phyloP scores from a whole-genome alignment of 2,797 vertebrate species.

The Choloepus didactylus region DNA sequence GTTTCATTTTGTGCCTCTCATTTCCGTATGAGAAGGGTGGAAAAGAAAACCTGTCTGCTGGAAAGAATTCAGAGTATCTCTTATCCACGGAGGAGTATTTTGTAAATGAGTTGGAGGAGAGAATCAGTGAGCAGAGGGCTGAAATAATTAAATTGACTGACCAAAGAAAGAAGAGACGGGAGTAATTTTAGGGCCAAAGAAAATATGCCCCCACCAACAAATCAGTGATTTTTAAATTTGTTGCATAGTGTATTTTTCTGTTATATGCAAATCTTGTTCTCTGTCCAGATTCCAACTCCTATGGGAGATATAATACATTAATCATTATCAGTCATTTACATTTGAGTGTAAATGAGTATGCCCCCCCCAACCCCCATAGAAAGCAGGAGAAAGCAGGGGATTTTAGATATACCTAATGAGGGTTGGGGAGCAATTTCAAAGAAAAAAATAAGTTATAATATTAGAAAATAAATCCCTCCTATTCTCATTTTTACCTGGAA shows the following conservation, averaged over 20 bases:
- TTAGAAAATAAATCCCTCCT: conserved; percentile 9
- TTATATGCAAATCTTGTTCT: not conserved
- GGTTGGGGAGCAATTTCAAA: not conserved
- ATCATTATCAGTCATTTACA: conserved; percentile 14
- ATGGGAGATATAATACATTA: not conserved
- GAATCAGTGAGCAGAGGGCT: not conserved
- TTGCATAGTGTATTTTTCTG: not conserved
- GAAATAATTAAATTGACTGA: not conserved
- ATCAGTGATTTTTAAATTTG: conserved; percentile 50
- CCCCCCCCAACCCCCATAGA: not conserved
- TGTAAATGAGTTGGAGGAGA: conserved; percentile 34
- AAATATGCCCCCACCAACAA: not conserved
- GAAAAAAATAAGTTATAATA: conserved; percentile 8
- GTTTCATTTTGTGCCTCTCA: conserved; percentile 12
- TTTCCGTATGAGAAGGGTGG: not conserved
- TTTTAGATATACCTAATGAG: not conserved
- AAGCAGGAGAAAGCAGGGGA: not conserved
- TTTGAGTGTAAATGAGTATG: conserved; percentile 6
- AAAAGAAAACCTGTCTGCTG: conserved; percentile 12
- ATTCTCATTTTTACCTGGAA: not conserved
- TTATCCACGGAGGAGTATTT: not conserved
- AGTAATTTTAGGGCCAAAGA: conserved; percentile 9
- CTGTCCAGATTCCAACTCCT: conserved; percentile 6
- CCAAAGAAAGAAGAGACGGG: not conserved
- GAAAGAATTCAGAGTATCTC: not conserved